Percentiles rank a stretch among this genome's conserved stretches.
Evolutionary conservation across 1,140 invertebrate species (phyloP).

Genomic region (Heterodera carotae): DNA sequence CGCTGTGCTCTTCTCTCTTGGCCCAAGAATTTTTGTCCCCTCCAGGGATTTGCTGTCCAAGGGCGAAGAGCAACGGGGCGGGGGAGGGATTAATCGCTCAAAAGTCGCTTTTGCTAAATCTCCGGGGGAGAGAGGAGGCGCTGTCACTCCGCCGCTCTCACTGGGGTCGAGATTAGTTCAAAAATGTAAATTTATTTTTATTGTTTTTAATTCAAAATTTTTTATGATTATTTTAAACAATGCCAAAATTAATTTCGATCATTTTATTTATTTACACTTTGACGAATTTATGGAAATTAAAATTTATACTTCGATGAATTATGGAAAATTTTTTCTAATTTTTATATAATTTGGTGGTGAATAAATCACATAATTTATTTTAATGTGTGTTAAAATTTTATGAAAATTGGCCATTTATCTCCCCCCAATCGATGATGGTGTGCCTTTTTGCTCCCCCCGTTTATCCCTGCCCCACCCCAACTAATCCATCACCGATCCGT

Average conservation of each 20-base stretch:
- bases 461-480: background rate
- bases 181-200: constrained; percentile 4
- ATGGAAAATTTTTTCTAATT: too few species aligned
- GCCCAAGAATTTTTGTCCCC: background rate
- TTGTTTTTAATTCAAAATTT: background rate
- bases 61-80: too few species aligned
- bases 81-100: background rate
- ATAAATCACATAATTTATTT: too few species aligned
- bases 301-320: too few species aligned
- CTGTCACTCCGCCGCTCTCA: background rate
- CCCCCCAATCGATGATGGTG: background rate
- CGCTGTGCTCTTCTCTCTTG: too few species aligned
- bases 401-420: background rate
- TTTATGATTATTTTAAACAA: too few species aligned
- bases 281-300: too few species aligned
- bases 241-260: too few species aligned
- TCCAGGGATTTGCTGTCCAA: background rate
- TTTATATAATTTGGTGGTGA: too few species aligned
- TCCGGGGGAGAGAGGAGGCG: too few species aligned
- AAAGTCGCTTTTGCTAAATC: background rate
- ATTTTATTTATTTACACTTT: too few species aligned
- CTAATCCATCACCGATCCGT: background rate
- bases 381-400: too few species aligned
- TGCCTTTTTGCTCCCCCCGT: background rate
- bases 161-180: background rate